A percentile compares a stretch with the other conserved stretches of the same genome.
Conservation (phyloP, 2,888 invertebrate genomes). For the Branchipolynoe longqiensis region DNA sequence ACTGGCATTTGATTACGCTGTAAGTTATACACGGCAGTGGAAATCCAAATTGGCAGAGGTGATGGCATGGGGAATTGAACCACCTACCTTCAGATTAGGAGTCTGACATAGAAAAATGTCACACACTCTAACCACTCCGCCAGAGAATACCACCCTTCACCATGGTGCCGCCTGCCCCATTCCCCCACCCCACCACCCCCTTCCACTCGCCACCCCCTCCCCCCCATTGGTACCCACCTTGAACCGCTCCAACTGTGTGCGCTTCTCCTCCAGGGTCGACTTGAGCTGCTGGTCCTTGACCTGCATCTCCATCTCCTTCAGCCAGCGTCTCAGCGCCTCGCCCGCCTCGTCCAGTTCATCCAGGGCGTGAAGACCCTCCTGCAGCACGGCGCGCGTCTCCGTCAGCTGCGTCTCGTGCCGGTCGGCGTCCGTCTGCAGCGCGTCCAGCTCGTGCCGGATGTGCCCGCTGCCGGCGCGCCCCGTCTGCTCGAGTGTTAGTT, state of each 20-base stretch:
- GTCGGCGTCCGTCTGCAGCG: slow-evolving; percentile 92
- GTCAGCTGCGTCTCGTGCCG: slow-evolving; percentile 52
- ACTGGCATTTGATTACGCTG: too few relatives aligned
- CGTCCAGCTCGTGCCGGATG: slow-evolving; percentile 91
- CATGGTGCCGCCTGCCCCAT: too few relatives aligned
- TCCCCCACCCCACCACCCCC: too few relatives aligned
- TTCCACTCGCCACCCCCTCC: too few relatives aligned
- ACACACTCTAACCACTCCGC: too few relatives aligned
- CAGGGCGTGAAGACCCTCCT: slow-evolving; percentile 91
- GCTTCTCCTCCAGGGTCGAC: slow-evolving; percentile 91
- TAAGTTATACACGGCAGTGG: too few relatives aligned
- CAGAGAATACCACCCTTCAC: too few relatives aligned
- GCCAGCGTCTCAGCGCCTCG: slow-evolving; percentile 92
- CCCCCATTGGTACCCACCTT: slow-evolving; percentile 84
- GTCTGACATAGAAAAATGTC: too few relatives aligned
- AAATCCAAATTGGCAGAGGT: too few relatives aligned
- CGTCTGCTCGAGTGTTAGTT: slow-evolving; percentile 94
- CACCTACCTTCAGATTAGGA: too few relatives aligned
- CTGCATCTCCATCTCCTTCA: slow-evolving; percentile 90
- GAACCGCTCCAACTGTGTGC: slow-evolving; percentile 87
- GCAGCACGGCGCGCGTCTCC: slow-evolving; percentile 84
- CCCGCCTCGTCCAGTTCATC: slow-evolving; percentile 91
- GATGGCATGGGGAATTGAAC: too few relatives aligned
- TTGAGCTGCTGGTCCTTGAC: slow-evolving; percentile 93
- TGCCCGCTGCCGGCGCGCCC: slow-evolving; percentile 95